Evolutionary conservation across 2,113 vertebrate species (phyloP).

Genomic region (Thamnaconus septentrionalis): DNA sequence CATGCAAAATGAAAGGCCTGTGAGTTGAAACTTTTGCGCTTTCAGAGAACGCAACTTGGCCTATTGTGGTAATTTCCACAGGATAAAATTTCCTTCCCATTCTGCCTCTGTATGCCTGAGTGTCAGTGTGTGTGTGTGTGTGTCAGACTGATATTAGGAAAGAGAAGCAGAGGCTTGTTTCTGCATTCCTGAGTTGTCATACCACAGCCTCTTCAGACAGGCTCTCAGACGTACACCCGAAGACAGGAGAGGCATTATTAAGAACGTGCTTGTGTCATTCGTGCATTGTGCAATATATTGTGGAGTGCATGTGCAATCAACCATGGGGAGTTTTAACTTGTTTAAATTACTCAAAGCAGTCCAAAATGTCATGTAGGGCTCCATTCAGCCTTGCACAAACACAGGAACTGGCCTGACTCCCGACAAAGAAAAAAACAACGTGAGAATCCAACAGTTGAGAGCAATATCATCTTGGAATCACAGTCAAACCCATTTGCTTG

Average conservation of each 20-base stretch:
- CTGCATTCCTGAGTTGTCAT: constrained; percentile 50
- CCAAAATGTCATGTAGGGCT: neutral
- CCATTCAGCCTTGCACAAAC: constrained; percentile 13
- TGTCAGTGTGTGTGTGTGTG: constrained; percentile 4
- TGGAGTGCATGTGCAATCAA: too few relatives aligned
- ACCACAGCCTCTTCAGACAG: constrained; percentile 22
- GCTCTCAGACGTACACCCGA: constrained; percentile 18
- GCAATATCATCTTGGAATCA: constrained; percentile 45
- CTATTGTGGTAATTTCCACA: neutral
- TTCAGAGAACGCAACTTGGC: constrained; percentile 2
- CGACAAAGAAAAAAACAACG: neutral
- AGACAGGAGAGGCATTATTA: constrained; percentile 7
- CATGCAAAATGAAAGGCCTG: neutral
- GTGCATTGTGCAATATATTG: too few relatives aligned
- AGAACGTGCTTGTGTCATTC: constrained; percentile 1
- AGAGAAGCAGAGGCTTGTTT: constrained; percentile 26
- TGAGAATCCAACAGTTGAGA: neutral
- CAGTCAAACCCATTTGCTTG: constrained; percentile 50
- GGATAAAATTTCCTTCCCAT: constrained; percentile 16
- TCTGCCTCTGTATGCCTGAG: neutral
- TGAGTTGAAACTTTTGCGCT: neutral
- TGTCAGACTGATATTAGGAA: constrained; percentile 5
- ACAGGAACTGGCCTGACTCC: constrained; percentile 2
- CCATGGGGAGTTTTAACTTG: too few relatives aligned
- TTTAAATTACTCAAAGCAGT: too few relatives aligned